Conservation (phyloP, 1,140 invertebrate genomes). For the Myzus persicae region DNA sequence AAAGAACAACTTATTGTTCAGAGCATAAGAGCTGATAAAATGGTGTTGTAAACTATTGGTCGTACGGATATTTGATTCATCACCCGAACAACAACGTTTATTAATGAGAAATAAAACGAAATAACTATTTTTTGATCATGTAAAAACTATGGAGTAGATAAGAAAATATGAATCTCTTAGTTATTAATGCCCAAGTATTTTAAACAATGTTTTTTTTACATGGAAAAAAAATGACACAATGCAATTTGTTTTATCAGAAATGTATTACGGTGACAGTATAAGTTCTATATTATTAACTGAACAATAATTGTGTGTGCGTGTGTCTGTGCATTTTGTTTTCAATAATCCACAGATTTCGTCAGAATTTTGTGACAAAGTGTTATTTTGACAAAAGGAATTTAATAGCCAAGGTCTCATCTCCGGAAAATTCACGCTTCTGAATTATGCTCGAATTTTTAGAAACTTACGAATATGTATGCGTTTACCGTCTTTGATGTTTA, state of each 20-base stretch:
- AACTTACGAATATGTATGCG: no score
- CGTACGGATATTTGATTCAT: not conserved
- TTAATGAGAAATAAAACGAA: not conserved
- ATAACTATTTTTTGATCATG: not conserved
- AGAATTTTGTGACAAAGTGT: no score
- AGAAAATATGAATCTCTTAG: not conserved
- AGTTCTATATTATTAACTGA: not conserved
- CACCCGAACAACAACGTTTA: not conserved
- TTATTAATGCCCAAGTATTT: not conserved
- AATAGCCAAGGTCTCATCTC: no score
- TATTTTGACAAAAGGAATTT: no score
- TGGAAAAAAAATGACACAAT: not conserved
- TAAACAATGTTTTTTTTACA: slow-evolving; percentile 8
- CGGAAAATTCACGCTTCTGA: no score
- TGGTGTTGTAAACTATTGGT: not conserved
- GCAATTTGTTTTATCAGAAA: not conserved
- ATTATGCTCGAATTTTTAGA: no score
- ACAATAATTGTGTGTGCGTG: no score
- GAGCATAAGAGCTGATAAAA: not conserved
- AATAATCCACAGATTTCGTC: no score
- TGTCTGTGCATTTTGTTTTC: no score
- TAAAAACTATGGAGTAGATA: not conserved
- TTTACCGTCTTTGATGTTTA: no score
- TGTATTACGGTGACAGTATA: not conserved
- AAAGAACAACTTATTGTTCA: not conserved